A percentile compares a stretch with the other conserved stretches of the same genome.
These are phyloP conservation scores for Camponotus pennsylvanicus DNA, from an alignment of 1,140 invertebrate species.

Conservation along the genomic window DNA sequence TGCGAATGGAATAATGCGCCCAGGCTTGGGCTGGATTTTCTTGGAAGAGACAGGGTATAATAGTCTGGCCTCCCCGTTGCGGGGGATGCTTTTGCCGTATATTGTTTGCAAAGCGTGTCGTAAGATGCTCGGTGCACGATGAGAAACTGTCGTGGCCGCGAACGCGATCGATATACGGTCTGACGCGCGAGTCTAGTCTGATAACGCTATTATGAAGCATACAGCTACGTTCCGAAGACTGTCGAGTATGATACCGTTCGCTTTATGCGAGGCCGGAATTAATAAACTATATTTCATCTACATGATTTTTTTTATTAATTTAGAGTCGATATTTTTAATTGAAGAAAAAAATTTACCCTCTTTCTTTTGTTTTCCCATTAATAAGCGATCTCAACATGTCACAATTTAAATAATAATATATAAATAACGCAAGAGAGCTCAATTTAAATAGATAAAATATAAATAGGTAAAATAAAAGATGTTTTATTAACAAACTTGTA, in stretches of 20 bases:
- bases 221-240: background rate
- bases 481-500: background rate
- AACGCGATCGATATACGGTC: slow-evolving; percentile 54
- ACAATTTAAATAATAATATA: background rate
- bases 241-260: slow-evolving; percentile 3
- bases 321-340: background rate
- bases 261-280: background rate
- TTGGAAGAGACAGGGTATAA: slow-evolving; percentile 32
- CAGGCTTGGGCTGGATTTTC: slow-evolving; percentile 33
- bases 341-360: background rate
- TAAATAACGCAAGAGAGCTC: background rate
- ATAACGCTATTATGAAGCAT: slow-evolving; percentile 44
- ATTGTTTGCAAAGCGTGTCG: slow-evolving; percentile 60
- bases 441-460: background rate
- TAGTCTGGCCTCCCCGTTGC: slow-evolving; percentile 45
- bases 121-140: slow-evolving; percentile 53
- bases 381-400: background rate
- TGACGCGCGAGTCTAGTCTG: slow-evolving; percentile 37
- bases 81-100: slow-evolving; percentile 51
- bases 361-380: background rate
- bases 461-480: background rate
- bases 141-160: slow-evolving; percentile 54
- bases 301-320: background rate
- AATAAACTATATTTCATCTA: background rate
- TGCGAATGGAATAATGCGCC: slow-evolving; percentile 34